Conservation (phyloP, 2,888 invertebrate genomes). For the Folsomia candida region DNA sequence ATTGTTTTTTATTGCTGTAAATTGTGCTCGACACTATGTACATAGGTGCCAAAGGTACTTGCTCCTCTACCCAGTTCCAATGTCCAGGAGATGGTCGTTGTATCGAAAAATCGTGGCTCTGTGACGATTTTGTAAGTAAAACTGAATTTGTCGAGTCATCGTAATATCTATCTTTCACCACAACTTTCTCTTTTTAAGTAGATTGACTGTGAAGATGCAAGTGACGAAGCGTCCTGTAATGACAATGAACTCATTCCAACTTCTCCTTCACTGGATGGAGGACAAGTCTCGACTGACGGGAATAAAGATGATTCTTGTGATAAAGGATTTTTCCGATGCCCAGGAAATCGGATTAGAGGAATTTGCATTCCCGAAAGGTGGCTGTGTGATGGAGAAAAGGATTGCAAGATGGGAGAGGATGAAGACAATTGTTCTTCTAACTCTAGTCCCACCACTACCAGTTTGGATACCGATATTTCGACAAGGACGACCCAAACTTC, state of each 20-base stretch:
- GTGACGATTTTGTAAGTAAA: too few relatives aligned
- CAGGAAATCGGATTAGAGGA: not conserved
- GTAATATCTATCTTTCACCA: too few relatives aligned
- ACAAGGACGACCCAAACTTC: not conserved
- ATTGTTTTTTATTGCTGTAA: not conserved
- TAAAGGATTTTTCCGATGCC: not conserved
- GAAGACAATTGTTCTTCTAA: slow-evolving; percentile 11
- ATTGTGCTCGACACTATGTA: too few relatives aligned
- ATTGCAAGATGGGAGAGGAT: slow-evolving; percentile 14
- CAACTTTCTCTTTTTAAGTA: too few relatives aligned
- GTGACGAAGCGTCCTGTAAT: not conserved
- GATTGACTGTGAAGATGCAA: slow-evolving; percentile 27
- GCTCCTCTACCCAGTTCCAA: not conserved
- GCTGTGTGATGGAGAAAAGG: not conserved
- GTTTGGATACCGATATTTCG: not conserved
- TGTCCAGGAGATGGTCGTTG: slow-evolving; percentile 11
- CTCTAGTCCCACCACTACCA: too few relatives aligned
- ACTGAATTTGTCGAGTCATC: too few relatives aligned
- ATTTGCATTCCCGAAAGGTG: slow-evolving; percentile 23
- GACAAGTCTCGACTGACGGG: not conserved
- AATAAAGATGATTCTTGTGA: slow-evolving; percentile 3
- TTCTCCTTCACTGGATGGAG: not conserved
- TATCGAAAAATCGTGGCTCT: slow-evolving; percentile 14
- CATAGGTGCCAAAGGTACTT: not conserved
- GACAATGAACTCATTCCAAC: not conserved